These are phyloP conservation scores for Mizuhopecten yessoensis DNA, from an alignment of 1,140 invertebrate genomes.

Conservation along the genomic window DNA sequence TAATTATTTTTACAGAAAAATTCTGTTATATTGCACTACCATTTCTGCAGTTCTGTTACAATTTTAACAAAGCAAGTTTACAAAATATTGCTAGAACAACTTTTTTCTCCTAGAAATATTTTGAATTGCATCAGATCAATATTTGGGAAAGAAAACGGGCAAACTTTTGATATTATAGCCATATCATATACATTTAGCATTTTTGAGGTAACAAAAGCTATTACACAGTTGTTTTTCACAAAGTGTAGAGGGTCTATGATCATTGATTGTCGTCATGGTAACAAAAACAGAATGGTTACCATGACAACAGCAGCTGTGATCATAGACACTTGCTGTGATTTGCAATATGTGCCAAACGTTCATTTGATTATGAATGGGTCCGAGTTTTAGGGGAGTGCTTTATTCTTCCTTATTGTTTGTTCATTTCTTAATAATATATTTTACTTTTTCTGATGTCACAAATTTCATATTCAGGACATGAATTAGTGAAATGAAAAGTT, in stretches of 20 bases:
- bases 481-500: neutral
- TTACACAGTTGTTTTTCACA: slow-evolving; percentile 12
- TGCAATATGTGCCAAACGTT: slow-evolving; percentile 22
- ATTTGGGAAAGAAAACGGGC: too few species aligned
- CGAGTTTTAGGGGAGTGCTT: neutral
- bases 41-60: too few species aligned
- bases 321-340: neutral
- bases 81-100: too few species aligned
- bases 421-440: neutral
- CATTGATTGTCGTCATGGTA: neutral
- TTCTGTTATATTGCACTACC: too few species aligned
- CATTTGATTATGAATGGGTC: neutral
- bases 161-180: too few species aligned
- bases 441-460: neutral
- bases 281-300: slow-evolving; percentile 32
- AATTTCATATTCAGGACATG: neutral
- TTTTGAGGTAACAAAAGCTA: too few species aligned
- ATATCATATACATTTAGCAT: too few species aligned
- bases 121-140: too few species aligned
- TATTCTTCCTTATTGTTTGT: neutral
- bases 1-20: too few species aligned
- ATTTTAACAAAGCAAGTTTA: too few species aligned
- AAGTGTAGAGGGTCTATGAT: neutral
- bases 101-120: too few species aligned
- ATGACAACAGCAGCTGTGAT: neutral